Conservation (phyloP, 2,113 vertebrate genomes). For the Steatornis caripensis region DNA sequence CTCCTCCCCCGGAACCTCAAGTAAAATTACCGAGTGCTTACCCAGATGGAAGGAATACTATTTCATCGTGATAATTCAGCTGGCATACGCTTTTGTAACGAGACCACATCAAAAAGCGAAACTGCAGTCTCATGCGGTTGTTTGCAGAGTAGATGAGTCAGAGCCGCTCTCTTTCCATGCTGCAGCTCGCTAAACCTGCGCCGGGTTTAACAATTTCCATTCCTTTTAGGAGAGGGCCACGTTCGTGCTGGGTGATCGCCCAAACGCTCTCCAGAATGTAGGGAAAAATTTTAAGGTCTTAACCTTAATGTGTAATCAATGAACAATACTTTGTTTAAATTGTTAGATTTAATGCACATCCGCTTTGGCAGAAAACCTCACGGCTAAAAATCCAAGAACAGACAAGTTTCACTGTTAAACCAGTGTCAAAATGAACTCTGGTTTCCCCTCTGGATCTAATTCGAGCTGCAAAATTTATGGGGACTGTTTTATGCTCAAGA, state of each 20-base stretch:
- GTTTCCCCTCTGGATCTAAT: not conserved
- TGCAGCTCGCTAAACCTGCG: not conserved
- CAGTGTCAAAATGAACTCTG: not conserved
- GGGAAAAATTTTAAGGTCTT: not conserved
- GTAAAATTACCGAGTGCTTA: not conserved
- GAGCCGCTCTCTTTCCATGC: constrained; percentile 3
- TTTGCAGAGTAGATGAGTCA: constrained; percentile 46
- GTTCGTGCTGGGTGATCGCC: not conserved
- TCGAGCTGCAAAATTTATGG: not conserved
- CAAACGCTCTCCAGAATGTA: not conserved
- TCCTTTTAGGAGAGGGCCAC: not conserved
- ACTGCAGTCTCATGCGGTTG: constrained; percentile 56
- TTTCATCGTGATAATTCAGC: not conserved
- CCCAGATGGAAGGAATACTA: not conserved
- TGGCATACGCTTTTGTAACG: not conserved
- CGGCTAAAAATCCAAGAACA: not conserved
- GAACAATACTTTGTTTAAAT: not conserved
- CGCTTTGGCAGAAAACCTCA: not conserved
- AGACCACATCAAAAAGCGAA: constrained; percentile 61
- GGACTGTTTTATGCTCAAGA: fast-evolving
- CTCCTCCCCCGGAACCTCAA: not conserved
- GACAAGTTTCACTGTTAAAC: not conserved
- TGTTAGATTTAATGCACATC: not conserved
- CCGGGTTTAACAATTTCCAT: not conserved
- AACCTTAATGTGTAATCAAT: not conserved